Conservation (phyloP, 2,888 invertebrate species). For the Nasonia oneida region DNA sequence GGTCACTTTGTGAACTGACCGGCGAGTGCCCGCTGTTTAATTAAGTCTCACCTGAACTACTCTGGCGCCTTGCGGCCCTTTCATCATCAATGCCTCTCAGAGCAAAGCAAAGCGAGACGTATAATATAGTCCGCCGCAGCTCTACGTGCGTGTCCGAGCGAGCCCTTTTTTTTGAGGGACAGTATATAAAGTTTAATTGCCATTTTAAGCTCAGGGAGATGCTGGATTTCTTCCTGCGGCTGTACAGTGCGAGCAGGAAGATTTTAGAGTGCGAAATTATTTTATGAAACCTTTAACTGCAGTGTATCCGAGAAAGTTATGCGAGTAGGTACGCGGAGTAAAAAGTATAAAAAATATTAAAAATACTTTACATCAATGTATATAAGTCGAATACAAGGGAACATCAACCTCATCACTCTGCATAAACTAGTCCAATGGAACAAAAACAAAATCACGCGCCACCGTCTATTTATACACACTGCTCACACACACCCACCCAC, state of each 20-base stretch:
- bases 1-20: slow-evolving; percentile 79
- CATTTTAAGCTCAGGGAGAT: slow-evolving; percentile 25
- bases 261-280: background rate
- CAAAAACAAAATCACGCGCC: slow-evolving; percentile 33
- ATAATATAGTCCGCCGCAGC: background rate
- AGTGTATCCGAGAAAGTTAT: too few species aligned
- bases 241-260: background rate
- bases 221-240: background rate
- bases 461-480: background rate
- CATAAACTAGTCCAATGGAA: slow-evolving; percentile 27
- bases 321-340: too few species aligned
- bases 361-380: background rate
- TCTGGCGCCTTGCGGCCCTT: slow-evolving; percentile 65
- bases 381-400: background rate
- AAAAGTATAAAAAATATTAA: too few species aligned
- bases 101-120: background rate
- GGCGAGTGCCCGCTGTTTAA: slow-evolving; percentile 76
- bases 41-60: slow-evolving; percentile 78
- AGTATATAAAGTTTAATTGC: slow-evolving; percentile 29
- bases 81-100: slow-evolving; percentile 49
- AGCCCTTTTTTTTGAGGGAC: slow-evolving; percentile 7
- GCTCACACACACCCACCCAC: background rate
- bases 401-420: background rate
- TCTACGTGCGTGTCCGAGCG: background rate
- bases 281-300: background rate